Evolutionary conservation across 2,797 vertebrate genomes (phyloP), one percentile per base, ranked within the genome.

Genomic region (Orientallactaga sibirica): DNA sequence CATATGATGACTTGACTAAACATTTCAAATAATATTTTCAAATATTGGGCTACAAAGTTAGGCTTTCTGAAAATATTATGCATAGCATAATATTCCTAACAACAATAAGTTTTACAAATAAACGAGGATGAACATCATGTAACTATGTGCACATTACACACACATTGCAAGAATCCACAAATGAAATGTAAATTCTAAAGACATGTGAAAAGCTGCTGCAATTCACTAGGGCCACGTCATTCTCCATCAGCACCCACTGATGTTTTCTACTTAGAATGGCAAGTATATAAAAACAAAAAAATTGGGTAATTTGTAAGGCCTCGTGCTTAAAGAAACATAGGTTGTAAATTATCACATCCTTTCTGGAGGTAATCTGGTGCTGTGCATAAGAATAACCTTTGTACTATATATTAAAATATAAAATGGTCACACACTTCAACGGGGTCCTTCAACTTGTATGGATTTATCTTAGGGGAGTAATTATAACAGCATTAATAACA

Each of bases 341-440:
- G 15, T 25, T 76, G 24, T 19, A 86, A 76, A 84, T 91, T 62
- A 89, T 94, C 58, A 87, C 10, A 75, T 33, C 29, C 20, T 88
- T 84, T 52, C n/a, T 67, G 55, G 43, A 79, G 9, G 20, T 83
- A 66, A 7, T 74, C 78, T 80, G 10, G 22, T 37, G 12, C 27
- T 92, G 83, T 24, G 1, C 20, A 29, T 84, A 52, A 88, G 14
- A 52, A 16, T 12, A 64, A 86, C 43, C 37, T 89, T 83, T 84
- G 62, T 77, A 27, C 68, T 64, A 27, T 18, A 22, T 29, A 73
- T 62, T 73, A 89, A 91, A 94, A 87, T 58, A 91, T 41, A 41
- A 94, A 94, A 64, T 48, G 70, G 83, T 16, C 11, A 41, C 43
- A 86, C 61, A 76, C 41, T 94, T 92, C n/a, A 91, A 87, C n/a